phyloP scores from a whole-genome alignment of 2,797 vertebrate genomes.

The Crypturellus tataupa region DNA sequence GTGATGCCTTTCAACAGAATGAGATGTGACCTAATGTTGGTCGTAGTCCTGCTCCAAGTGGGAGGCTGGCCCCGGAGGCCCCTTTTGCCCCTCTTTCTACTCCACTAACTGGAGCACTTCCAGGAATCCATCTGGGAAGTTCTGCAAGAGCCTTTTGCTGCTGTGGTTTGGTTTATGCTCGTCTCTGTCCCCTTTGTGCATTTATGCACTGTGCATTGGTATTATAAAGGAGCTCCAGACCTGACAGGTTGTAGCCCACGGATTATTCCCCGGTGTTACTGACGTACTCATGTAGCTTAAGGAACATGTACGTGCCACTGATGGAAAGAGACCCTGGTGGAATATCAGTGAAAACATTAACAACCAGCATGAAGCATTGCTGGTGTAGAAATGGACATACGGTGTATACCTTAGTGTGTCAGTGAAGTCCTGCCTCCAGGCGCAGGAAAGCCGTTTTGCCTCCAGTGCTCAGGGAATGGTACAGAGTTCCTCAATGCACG shows the following conservation, averaged over 20 bases:
- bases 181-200: not conserved
- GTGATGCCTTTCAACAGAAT: not conserved
- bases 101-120: accelerated
- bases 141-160: not conserved
- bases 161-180: not conserved
- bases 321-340: not conserved
- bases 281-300: not conserved
- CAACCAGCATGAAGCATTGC: not conserved
- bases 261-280: too few species aligned
- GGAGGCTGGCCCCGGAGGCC: not conserved
- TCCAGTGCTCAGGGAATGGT: not conserved
- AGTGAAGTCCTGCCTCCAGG: not conserved
- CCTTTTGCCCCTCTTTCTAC: not conserved
- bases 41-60: not conserved
- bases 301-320: not conserved
- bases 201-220: not conserved
- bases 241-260: not conserved
- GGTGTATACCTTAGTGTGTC: too few species aligned
- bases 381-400: not conserved
- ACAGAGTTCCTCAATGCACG: accelerated
- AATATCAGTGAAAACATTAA: not conserved
- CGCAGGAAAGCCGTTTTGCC: not conserved
- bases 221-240: not conserved
- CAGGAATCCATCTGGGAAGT: not conserved
- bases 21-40: not conserved